Conservation (phyloP, 2,113 vertebrate genomes). For the Xiphophorus couchianus region DNA sequence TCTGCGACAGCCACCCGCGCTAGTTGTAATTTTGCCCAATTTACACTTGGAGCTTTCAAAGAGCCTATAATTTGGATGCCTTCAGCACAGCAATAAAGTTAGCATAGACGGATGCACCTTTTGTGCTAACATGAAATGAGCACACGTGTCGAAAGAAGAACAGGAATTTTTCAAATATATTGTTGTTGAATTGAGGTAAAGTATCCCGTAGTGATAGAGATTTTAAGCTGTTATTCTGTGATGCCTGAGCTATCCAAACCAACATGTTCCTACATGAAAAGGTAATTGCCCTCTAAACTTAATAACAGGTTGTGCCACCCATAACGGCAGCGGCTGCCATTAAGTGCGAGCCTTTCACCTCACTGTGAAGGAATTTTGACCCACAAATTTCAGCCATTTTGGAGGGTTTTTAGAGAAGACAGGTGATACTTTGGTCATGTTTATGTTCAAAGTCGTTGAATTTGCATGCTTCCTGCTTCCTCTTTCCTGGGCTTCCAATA, state of each 20-base stretch:
- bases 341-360: not conserved
- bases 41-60: slow-evolving; percentile 73
- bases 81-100: slow-evolving; percentile 79
- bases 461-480: too few species aligned
- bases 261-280: not conserved
- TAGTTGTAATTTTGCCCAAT: slow-evolving; percentile 81
- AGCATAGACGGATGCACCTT: slow-evolving; percentile 55
- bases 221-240: not conserved
- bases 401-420: too few species aligned
- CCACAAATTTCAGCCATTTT: too few species aligned
- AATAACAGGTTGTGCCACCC: not conserved
- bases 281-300: not conserved
- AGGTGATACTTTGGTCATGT: too few species aligned
- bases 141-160: slow-evolving; percentile 15
- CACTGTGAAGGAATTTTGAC: too few species aligned
- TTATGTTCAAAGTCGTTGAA: not conserved
- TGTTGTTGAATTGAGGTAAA: slow-evolving; percentile 10
- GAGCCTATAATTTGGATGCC: slow-evolving; percentile 78
- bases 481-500: too few species aligned
- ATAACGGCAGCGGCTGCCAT: not conserved
- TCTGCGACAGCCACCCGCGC: slow-evolving; percentile 70
- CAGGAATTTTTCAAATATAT: slow-evolving; percentile 5
- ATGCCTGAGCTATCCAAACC: not conserved
- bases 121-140: slow-evolving; percentile 43
- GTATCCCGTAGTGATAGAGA: not conserved